Percentiles rank a stretch among this genome's conserved stretches.
phyloP scores from a whole-genome alignment of 2,888 invertebrate genomes.

The Volucella zonaria region DNA sequence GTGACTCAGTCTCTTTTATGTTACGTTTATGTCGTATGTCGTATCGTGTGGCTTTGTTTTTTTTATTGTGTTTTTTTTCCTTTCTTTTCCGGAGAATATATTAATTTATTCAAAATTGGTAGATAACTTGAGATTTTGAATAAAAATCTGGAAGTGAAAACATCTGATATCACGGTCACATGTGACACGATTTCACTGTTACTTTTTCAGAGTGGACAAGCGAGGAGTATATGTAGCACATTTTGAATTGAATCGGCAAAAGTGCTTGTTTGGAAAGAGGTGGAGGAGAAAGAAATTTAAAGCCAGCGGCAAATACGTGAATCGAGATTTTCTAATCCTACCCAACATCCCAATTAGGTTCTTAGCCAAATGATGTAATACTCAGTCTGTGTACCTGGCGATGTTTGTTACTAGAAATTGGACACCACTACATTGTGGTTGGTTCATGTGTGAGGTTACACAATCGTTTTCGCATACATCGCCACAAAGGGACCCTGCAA shows the following conservation, averaged over 20 bases:
- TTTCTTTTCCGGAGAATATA: slow-evolving; percentile 18
- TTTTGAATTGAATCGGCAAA: neutral
- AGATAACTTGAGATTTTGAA: slow-evolving; percentile 5
- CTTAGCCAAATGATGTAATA: no score
- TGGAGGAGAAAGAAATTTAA: no score
- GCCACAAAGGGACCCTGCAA: no score
- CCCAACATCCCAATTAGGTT: no score
- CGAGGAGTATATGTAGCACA: neutral
- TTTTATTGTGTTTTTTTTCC: slow-evolving; percentile 23
- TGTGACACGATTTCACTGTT: neutral
- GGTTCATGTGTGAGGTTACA: no score
- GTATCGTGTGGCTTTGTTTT: neutral
- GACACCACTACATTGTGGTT: no score
- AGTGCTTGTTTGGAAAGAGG: neutral
- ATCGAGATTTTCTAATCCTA: no score
- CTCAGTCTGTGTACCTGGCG: no score
- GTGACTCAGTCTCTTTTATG: neutral
- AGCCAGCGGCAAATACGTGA: no score
- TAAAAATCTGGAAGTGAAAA: slow-evolving; percentile 3
- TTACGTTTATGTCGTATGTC: neutral
- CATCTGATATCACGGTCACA: neutral
- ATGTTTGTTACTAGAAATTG: no score
- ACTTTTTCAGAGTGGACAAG: neutral
- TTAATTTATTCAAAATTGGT: slow-evolving; percentile 22
- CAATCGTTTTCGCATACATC: no score